phyloP scores from a whole-genome alignment of 2,797 vertebrate genomes.

The Danio albolineatus region DNA sequence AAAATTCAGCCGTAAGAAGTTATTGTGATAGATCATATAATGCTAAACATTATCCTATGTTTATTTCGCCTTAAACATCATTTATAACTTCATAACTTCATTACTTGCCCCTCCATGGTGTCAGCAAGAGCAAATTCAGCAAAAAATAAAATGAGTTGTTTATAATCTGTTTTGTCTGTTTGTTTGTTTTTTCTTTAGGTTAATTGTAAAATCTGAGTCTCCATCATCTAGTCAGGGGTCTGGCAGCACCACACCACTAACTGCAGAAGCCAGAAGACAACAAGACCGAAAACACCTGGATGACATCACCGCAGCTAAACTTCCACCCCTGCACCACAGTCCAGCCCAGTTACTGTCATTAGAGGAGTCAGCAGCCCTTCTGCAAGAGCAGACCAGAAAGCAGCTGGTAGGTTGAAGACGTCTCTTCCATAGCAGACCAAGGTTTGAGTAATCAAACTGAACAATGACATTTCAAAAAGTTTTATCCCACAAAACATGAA shows the following conservation, averaged over 20 bases:
- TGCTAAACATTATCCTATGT: too few species aligned
- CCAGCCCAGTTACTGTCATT: conserved; percentile 85
- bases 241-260: conserved; percentile 67
- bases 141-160: too few species aligned
- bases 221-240: conserved; percentile 71
- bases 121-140: too few species aligned
- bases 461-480: neutral
- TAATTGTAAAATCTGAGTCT: conserved; percentile 73
- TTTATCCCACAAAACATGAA: neutral
- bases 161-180: too few species aligned
- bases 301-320: conserved; percentile 89
- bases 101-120: too few species aligned
- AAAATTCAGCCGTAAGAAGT: neutral
- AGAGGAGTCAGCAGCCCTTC: conserved; percentile 86
- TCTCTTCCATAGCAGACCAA: neutral
- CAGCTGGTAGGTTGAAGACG: conserved; percentile 80
- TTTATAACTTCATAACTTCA: too few species aligned
- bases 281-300: conserved; percentile 89
- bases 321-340: conserved; percentile 85
- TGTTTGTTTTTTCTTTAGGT: conserved; percentile 69
- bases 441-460: neutral
- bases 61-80: too few species aligned
- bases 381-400: conserved; percentile 83
- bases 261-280: conserved; percentile 76
- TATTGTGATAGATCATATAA: too few species aligned